Base-by-base conservation (phyloP, 2,113 vertebrate genomes). In the Hepsetus odoe region DNA sequence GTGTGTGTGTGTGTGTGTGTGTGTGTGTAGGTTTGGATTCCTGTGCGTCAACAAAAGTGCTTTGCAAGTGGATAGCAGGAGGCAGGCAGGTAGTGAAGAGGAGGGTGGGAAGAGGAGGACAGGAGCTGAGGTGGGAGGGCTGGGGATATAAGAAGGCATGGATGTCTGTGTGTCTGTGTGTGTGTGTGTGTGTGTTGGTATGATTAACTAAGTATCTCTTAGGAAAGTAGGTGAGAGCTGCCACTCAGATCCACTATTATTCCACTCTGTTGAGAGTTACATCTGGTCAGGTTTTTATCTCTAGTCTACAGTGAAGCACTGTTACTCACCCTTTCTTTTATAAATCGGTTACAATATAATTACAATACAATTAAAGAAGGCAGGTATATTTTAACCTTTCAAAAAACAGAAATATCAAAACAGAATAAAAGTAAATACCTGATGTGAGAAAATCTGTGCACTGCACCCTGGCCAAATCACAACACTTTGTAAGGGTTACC, bases 131-230 rank as follows among this genome's bases (percentile, higher is more conserved):
- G 38, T 46, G 79, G 38, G 75, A 62, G 59, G 62, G 67, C 72
- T 30, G 49, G 32, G 67, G 67, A 30, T 40, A 70, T 28, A 53
- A 40, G 49, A 77, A 40, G 75, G 58, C 74, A 74, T 73, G 33
- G 38, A 69, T 22, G 7, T 56, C 11, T 24, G 55, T 38, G 72
- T 26, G 20, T 67, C 30, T 14, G 55, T 42, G 46, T 61, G 69
- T 58, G 68, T 68, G 76, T 72, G 76, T 72, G 24, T 77, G 77
- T 77, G 77, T 53, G 42, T 75, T 42, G 26, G 33, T 61, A 71
- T 82, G 74, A 86, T 78, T 84, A 73, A 74, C 66, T 69, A 81
- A 83, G 80, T 84, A 84, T 83, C 82, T 76, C 74, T 83, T 79
- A 73, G 66, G 71, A 84, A 68, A 80, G 74, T 71, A 84, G 79